Evolutionary conservation across 2,113 vertebrate genomes (phyloP), one percentile per base, ranked within the genome.

Genomic region (Ictalurus furcatus): DNA sequence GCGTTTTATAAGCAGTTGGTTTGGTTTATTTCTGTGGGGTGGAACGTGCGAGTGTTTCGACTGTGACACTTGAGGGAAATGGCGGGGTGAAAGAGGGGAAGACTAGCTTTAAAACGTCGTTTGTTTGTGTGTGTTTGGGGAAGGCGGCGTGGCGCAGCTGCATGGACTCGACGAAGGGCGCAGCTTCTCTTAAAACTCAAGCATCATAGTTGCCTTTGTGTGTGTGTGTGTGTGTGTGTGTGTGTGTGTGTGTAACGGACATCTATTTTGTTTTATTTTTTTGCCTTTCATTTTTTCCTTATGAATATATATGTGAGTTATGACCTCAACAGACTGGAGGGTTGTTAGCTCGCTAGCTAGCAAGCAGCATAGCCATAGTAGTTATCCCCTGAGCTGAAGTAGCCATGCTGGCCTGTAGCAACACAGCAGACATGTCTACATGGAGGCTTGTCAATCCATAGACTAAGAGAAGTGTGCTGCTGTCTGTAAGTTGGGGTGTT

Each of bases 111-210:
- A 63, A 87, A 82, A 82, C 48, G 88, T 71, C 69, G 69, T 69
- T 84, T 79, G 79, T 78, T 84, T 89, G 79, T 61, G 7, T 56
- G 87, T 88, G 89, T 90, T 30, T 54, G 65, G 30, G 30, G n/a
- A 23, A 86, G 83, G 88, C 88, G 90, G 88, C 84, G 84, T 85
- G 87, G 90, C 65, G 87, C 81, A 74, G 84, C 83, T 86, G 74
- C 84, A 69, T 87, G 78, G 71, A 58, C 84, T 87, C 85, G 56
- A 37, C 30, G 56, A 82, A 82, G 78, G 78, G 13, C 78, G n/a
- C 21, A 56, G 6, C 52, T 34, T 4, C 8, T 52, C 48, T 52
- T 2, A 52, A 52, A 52, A 52, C 48, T 52, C 30, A 56, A 30
- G 2, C 28, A 14, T 7, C 21, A 14, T 1, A 0, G 6, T 59